Conservation (phyloP, 64 coral and sea anemone genomes). For the Montipora capricornis region DNA sequence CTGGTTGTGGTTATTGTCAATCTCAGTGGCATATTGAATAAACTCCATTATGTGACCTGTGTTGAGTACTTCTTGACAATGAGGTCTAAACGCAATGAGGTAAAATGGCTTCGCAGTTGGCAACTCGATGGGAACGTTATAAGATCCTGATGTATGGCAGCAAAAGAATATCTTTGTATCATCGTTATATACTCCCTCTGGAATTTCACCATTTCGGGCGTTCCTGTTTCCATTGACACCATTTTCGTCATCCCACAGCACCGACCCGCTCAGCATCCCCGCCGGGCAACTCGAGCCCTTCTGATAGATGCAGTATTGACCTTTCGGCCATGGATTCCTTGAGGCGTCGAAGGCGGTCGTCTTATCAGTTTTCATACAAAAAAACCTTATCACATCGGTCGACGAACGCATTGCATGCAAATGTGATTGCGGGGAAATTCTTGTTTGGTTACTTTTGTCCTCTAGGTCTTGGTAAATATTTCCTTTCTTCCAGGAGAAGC, state of each 20-base stretch:
- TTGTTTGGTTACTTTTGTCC: not conserved
- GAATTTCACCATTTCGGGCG: conserved; percentile 54
- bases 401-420: conserved; percentile 42
- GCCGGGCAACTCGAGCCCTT: conserved; percentile 54
- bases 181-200: conserved; percentile 73
- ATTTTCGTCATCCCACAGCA: conserved; percentile 64
- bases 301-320: conserved; percentile 75
- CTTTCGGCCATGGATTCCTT: conserved; percentile 61
- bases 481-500: conserved; percentile 30
- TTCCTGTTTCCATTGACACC: conserved; percentile 72
- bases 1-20: not conserved
- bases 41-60: conserved; percentile 54
- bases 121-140: conserved; percentile 49
- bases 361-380: conserved; percentile 26
- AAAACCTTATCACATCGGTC: too few species aligned
- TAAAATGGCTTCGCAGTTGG: conserved; percentile 60
- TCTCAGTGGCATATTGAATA: conserved; percentile 54
- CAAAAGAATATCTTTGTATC: conserved; percentile 78
- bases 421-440: conserved; percentile 9
- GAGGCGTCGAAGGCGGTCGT: not conserved
- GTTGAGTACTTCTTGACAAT: conserved; percentile 65
- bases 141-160: conserved; percentile 30
- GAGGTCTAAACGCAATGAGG: conserved; percentile 64
- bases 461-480: conserved; percentile 57
- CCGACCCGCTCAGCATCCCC: conserved; percentile 51